Conservation (phyloP, 2,888 invertebrate species). For the Cryptops parisi region DNA sequence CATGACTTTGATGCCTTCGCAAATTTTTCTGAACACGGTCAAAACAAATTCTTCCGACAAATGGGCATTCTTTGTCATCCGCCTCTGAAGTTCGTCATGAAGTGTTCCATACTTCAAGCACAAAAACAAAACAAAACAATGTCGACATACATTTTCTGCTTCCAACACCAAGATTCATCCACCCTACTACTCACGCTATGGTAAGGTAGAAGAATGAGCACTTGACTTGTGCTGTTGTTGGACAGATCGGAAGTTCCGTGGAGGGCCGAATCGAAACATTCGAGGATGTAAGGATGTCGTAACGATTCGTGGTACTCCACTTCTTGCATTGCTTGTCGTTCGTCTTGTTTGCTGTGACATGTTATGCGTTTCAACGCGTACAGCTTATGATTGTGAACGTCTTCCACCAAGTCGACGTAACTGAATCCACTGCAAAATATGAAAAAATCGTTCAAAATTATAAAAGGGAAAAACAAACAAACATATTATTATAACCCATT, state of each 20-base stretch:
- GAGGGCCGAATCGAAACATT: constrained; percentile 51
- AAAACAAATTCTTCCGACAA: constrained; percentile 50
- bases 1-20: constrained; percentile 56
- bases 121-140: not conserved
- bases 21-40: constrained; percentile 53
- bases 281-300: constrained; percentile 56
- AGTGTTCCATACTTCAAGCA: constrained; percentile 50
- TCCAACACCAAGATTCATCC: not conserved
- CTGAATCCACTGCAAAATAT: constrained; percentile 54
- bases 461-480: constrained; percentile 18
- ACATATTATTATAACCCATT: too few relatives aligned
- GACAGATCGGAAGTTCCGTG: constrained; percentile 37
- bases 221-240: constrained; percentile 44
- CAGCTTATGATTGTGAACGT: constrained; percentile 44
- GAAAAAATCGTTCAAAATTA: not conserved
- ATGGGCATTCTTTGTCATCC: constrained; percentile 43
- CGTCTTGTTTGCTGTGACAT: constrained; percentile 65
- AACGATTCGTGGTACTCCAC: constrained; percentile 55
- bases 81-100: constrained; percentile 48
- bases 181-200: constrained; percentile 39
- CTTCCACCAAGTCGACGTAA: constrained; percentile 59
- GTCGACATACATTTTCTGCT: not conserved
- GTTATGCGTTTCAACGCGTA: constrained; percentile 65
- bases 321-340: constrained; percentile 51
- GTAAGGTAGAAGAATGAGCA: constrained; percentile 57